phyloP scores from a whole-genome alignment of 2,888 invertebrate genomes.

The Auanema sp. region DNA sequence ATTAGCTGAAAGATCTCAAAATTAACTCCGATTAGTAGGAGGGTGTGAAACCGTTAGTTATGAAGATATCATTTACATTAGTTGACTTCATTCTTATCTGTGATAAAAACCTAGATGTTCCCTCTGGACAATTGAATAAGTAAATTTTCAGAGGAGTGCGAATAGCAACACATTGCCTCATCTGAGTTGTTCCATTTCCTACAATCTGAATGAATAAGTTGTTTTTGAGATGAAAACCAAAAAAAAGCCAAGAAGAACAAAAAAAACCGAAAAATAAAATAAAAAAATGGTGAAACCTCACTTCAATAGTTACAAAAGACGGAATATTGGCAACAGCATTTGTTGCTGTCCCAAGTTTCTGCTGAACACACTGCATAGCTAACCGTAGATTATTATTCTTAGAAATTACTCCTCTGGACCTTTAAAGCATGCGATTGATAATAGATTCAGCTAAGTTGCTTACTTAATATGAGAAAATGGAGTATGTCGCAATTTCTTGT shows the following conservation, averaged over 20 bases:
- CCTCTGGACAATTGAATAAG: conserved; percentile 61
- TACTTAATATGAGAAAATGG: conserved; percentile 34
- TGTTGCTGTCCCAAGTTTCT: conserved; percentile 35
- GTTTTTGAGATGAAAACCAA: not conserved
- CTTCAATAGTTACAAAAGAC: conserved; percentile 41
- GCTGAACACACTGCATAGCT: conserved; percentile 42
- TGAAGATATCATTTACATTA: conserved; percentile 53
- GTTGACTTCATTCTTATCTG: conserved; percentile 41
- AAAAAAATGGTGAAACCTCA: conserved; percentile 4
- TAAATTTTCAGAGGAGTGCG: conserved; percentile 55
- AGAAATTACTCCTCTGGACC: conserved; percentile 37
- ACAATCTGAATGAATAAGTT: conserved; percentile 40
- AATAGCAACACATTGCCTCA: conserved; percentile 50
- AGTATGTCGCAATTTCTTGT: conserved; percentile 27
- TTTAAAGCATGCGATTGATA: conserved; percentile 9
- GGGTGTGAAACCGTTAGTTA: conserved; percentile 46
- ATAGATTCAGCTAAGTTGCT: not conserved
- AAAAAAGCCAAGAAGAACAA: conserved; percentile 2
- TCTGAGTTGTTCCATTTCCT: conserved; percentile 58
- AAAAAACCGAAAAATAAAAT: not conserved
- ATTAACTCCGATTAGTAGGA: not conserved
- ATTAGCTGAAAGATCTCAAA: conserved; percentile 34
- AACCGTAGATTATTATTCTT: conserved; percentile 33
- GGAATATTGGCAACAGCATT: conserved; percentile 42
- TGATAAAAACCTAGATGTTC: conserved; percentile 44